phyloP scores from a whole-genome alignment of 2,797 vertebrate genomes.

The Eulemur albifrons region DNA sequence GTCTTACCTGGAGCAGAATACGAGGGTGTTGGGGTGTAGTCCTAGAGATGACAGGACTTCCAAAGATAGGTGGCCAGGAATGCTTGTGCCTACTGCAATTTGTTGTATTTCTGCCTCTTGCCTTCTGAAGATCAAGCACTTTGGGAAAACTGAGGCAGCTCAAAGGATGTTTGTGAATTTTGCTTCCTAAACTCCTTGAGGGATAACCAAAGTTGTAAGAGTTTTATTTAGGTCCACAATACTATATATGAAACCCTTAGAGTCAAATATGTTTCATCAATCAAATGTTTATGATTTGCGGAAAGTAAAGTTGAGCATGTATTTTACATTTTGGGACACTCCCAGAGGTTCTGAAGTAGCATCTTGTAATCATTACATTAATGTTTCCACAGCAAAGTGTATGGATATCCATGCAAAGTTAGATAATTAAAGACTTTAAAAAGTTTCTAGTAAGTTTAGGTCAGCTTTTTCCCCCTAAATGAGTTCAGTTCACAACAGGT shows the following conservation, averaged over 20 bases:
- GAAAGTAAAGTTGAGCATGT: not conserved
- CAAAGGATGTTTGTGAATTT: slow-evolving; percentile 21
- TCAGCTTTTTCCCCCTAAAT: not conserved
- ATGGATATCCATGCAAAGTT: not conserved
- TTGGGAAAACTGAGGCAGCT: not conserved
- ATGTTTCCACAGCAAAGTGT: not conserved
- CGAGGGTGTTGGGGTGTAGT: not conserved
- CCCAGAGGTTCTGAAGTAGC: not conserved
- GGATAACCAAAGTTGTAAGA: not conserved
- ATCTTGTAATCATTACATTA: not conserved
- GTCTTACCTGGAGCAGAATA: not conserved
- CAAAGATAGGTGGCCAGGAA: not conserved
- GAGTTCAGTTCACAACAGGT: not conserved
- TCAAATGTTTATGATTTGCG: slow-evolving; percentile 6
- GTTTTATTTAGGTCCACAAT: not conserved
- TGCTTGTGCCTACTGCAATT: not conserved
- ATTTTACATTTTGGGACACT: slow-evolving; percentile 29
- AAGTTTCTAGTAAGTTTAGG: not conserved
- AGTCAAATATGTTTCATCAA: slow-evolving; percentile 15
- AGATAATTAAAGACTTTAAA: slow-evolving; percentile 20
- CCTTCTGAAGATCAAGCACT: not conserved
- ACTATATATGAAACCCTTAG: not conserved
- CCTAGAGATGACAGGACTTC: not conserved
- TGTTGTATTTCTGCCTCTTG: not conserved
- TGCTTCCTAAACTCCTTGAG: not conserved